A percentile compares a stretch with the other conserved stretches of the same genome.
phyloP scores from a whole-genome alignment of 2,797 vertebrate species.

The Coccyzus lansbergi region DNA sequence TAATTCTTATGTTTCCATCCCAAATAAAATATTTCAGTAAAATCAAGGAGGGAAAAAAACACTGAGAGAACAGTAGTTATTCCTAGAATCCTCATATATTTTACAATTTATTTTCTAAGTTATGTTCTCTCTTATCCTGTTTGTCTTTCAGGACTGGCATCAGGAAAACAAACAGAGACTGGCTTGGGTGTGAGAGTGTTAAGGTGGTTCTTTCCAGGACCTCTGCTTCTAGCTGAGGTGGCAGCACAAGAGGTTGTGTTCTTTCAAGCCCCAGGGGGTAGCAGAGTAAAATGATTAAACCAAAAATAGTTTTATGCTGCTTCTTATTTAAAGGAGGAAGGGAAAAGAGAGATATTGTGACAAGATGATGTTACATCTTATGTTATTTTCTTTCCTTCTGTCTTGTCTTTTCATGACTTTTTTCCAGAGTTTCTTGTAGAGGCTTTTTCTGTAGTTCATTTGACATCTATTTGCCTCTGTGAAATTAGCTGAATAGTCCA shows the following conservation, averaged over 20 bases:
- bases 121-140: accelerated
- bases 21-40: background rate
- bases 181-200: background rate
- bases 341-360: background rate
- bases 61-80: accelerated
- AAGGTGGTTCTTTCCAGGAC: background rate
- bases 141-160: background rate
- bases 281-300: background rate
- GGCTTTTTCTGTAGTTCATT: background rate
- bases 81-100: background rate
- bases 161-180: background rate
- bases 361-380: background rate
- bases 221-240: background rate
- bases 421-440: background rate
- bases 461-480: conserved; percentile 8
- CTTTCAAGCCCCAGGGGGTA: background rate
- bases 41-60: background rate
- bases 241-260: background rate
- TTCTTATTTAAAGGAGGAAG: background rate
- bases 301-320: background rate
- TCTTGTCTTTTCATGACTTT: background rate
- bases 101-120: background rate
- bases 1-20: background rate
- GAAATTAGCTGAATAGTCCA: background rate
- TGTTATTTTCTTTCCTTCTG: background rate